phyloP scores from a whole-genome alignment of 2,797 vertebrate genomes.

The Podarcis lilfordi region DNA sequence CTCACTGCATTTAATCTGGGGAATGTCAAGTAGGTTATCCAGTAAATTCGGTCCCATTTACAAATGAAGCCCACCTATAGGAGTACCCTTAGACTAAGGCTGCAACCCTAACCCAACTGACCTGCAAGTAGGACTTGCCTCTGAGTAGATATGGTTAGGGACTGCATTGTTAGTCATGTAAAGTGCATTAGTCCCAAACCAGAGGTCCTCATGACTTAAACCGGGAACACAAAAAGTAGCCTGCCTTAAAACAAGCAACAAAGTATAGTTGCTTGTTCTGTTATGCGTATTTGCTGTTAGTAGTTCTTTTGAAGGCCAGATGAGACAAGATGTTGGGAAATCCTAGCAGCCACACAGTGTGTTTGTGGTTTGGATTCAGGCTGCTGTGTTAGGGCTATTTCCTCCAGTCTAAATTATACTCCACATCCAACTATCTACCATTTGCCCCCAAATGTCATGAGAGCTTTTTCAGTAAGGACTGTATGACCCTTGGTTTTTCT shows the following conservation, averaged over 20 bases:
- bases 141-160: no score
- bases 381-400: background rate
- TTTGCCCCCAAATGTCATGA: background rate
- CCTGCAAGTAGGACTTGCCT: no score
- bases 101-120: no score
- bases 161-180: no score
- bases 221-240: background rate
- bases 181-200: background rate
- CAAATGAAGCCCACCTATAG: no score
- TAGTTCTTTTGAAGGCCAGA: background rate
- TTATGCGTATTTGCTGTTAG: background rate
- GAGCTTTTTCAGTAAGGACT: background rate
- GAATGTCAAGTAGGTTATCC: no score
- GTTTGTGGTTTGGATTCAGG: no score
- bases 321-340: background rate
- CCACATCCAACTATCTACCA: background rate
- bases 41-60: no score
- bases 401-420: background rate
- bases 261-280: no score
- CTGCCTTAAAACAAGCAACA: no score
- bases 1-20: no score
- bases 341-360: background rate
- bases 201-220: background rate
- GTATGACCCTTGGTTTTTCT: background rate
- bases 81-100: no score